Base-by-base conservation (phyloP, 92 coral and sea anemone genomes). In the Nematostella vectensis region DNA sequence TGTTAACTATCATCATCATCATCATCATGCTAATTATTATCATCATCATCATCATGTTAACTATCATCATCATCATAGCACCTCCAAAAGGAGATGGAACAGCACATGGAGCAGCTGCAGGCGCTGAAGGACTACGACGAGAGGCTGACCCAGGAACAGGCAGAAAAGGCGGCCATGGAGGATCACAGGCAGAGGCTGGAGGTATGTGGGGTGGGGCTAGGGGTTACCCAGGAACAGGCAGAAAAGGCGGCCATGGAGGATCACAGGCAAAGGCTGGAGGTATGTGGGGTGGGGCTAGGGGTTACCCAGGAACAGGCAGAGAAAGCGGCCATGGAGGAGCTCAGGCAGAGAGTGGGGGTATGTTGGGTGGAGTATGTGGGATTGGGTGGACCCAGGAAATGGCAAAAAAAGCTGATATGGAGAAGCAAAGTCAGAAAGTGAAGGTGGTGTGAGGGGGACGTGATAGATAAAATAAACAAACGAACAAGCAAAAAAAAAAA, bases 91-190 rank as follows among this genome's bases (percentile, higher is more conserved):
- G 78, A 72, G 54, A 72, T 72, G 78, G 78, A 72, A 45, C 55
- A 72, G 33, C 70, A 72, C 48, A 56, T 72, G 63, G 71, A 67
- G 25, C 50, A 53, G 37, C 71, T 72, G 25, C 71, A 72, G 17
- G 58, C 60, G 71, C 49, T 72, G 43, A 72, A 63, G 24, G 78
- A 72, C 69, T 72, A 63, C 25, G 71, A 72, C 29, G 78, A 63
- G 57, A 63, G 57, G 29, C 29, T 71, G 54, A 71, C 78, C 0
- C 45, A 55, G 47, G 78, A 71, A 38, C 40, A 56, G n/a, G 78
- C 78, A 2, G 78, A 61, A n/a, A 47, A 63, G 23, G 78, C 78
- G 0, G 63, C 27, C 2, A 49, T 53, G 33, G 78, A 71, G 40
- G 50, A 71, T 21, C 45, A 71, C 49, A 54, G 61, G 31, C 29